Base-by-base conservation (phyloP, 2,888 invertebrate genomes). In the Phoenoteleia sp. region DNA sequence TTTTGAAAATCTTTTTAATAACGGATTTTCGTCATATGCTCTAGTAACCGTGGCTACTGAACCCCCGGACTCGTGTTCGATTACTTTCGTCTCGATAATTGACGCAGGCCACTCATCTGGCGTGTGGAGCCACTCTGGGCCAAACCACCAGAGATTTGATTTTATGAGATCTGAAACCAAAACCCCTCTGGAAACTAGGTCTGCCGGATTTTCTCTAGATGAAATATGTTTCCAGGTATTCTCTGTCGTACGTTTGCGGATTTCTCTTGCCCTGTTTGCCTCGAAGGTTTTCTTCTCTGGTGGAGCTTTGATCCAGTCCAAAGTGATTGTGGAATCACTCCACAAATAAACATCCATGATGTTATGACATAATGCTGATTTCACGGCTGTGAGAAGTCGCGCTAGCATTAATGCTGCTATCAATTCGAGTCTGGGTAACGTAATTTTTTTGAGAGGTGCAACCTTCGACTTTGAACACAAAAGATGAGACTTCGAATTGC, bases 381-480 rank as follows among this genome's bases (percentile, higher is more conserved):
- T 45, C 2, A 75, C 76, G 11, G 23, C 21, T 13, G 60, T 33
- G 4, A 62, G 23, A 1, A 81, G 52, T 7, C 45, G 27, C 1
- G 74, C 29, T n/a, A 81, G 39, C 7, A 81, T n/a, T 13, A 23
- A 39, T 4, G 75, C 81, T 4, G 66, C 75, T 11, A 47, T 45
- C 36, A 82, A 52, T 56, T 82, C 82, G 6, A 64, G 58, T 5
- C 77, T 52, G 9, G 71, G 66, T 47, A 82, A 56, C 7, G 82
- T 67, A 2, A 45, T 19, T 9, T 29, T 6, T 15, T 56, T 71
- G 3, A 76, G 21, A 3, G 76, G 54, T 2, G 66, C 66, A 7
- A 76, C 87, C 47, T 79, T 60, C 2, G 88, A 86, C 27, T 87
- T 86, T 2, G 86, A 67, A 19, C 87, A 86, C 0, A 84, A 19